Conservation (phyloP, 64 coral and sea anemone genomes). For the Montipora cactus region DNA sequence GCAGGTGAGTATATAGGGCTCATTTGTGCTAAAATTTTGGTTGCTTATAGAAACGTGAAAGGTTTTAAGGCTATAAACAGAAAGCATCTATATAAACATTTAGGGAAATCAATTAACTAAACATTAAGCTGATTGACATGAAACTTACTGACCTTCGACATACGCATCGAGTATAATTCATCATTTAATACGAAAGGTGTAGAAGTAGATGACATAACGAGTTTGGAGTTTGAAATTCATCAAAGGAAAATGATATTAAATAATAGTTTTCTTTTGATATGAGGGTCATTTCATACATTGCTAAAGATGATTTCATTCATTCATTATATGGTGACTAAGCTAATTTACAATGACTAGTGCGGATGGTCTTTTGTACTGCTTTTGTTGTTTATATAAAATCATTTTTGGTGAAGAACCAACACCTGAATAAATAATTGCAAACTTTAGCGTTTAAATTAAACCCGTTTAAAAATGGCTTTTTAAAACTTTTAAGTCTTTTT, state of each 20-base stretch:
- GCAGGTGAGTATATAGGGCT: too few species aligned
- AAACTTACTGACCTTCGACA: background rate
- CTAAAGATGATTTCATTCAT: background rate
- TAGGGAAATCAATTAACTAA: background rate
- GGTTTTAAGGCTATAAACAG: constrained; percentile 5
- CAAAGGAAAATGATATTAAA: background rate
- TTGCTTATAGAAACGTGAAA: too few species aligned
- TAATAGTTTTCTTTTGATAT: background rate
- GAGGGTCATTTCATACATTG: background rate
- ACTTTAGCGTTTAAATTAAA: constrained; percentile 24
- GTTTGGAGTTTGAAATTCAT: background rate
- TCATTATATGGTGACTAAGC: background rate
- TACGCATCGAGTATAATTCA: background rate
- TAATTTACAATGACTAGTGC: background rate
- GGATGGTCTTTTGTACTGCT: background rate
- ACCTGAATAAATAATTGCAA: constrained; percentile 18
- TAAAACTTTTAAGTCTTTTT: constrained; percentile 4
- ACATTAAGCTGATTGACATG: background rate
- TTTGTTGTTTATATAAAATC: background rate
- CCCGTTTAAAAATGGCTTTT: background rate
- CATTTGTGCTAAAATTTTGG: too few species aligned
- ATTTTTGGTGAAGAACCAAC: background rate
- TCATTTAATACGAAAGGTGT: constrained; percentile 4
- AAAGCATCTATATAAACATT: constrained; percentile 8
- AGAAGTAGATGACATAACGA: background rate